Conservation (phyloP, 1,140 invertebrate species). For the Callitettix versicolor region DNA sequence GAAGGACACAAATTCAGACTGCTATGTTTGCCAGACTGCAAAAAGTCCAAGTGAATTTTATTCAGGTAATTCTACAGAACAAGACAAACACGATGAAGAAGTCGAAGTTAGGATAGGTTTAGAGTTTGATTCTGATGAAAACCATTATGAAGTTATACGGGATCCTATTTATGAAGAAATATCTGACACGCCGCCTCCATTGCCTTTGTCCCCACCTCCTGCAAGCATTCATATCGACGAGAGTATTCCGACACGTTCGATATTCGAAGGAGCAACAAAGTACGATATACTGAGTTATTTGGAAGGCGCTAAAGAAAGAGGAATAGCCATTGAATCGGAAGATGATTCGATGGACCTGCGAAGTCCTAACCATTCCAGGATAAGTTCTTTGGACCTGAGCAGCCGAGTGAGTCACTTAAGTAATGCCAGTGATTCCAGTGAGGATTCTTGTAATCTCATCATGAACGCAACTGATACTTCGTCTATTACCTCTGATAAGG, state of each 20-base stretch:
- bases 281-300: slow-evolving; percentile 81
- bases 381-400: slow-evolving; percentile 36
- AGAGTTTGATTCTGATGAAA: slow-evolving; percentile 45
- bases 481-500: slow-evolving; percentile 17
- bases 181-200: slow-evolving; percentile 53
- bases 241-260: slow-evolving; percentile 40
- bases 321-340: slow-evolving; percentile 34
- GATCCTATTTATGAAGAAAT: slow-evolving; percentile 85
- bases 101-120: slow-evolving; percentile 21
- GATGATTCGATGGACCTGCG: slow-evolving; percentile 30
- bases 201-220: slow-evolving; percentile 62
- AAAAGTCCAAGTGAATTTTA: not conserved
- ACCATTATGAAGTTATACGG: slow-evolving; percentile 68
- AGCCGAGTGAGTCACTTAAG: slow-evolving; percentile 44
- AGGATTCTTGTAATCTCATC: slow-evolving; percentile 51
- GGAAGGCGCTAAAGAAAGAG: slow-evolving; percentile 69
- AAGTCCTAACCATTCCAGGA: slow-evolving; percentile 18
- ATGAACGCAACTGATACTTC: slow-evolving; percentile 26
- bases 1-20: slow-evolving; percentile 4
- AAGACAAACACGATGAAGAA: slow-evolving; percentile 36
- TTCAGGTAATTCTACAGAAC: slow-evolving; percentile 20
- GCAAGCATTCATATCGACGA: slow-evolving; percentile 27
- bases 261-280: slow-evolving; percentile 70
- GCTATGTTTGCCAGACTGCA: slow-evolving; percentile 1
- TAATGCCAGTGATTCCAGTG: slow-evolving; percentile 53